Evolutionary conservation across 2,888 invertebrate species (phyloP).

Genomic region (Sipunculus nudus): DNA sequence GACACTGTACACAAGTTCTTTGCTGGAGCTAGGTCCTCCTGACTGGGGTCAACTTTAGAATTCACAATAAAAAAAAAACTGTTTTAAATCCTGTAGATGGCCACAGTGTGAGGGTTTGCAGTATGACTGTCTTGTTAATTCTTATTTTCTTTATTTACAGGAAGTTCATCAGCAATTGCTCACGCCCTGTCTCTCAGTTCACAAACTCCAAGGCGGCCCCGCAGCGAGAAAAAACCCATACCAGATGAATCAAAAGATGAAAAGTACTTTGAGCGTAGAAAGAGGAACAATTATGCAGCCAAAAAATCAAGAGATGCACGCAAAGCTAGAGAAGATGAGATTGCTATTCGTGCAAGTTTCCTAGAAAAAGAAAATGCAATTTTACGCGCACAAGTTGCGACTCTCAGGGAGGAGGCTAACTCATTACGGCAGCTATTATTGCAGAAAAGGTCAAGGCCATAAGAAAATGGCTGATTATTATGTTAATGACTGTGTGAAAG

Average conservation of each 20-base stretch:
- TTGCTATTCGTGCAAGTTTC: conserved; percentile 84
- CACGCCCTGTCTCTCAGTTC: conserved; percentile 50
- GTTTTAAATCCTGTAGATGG: no score
- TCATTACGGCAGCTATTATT: conserved; percentile 77
- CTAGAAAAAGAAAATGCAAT: conserved; percentile 90
- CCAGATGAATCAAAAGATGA: conserved; percentile 88
- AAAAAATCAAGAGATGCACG: conserved; percentile 91
- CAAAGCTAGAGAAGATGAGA: conserved; percentile 86
- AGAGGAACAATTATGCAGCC: conserved; percentile 89
- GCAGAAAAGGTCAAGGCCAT: conserved; percentile 56
- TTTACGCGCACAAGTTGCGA: conserved; percentile 81
- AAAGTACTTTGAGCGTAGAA: conserved; percentile 87
- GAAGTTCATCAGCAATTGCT: conserved; percentile 44
- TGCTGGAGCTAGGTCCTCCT: no score
- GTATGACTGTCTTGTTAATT: no score
- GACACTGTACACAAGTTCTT: no score
- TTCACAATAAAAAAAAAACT: no score
- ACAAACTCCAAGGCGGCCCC: conserved; percentile 52
- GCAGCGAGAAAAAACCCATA: conserved; percentile 74
- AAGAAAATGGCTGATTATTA: no score
- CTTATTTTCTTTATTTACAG: no score
- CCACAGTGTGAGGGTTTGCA: no score
- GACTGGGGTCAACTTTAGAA: no score
- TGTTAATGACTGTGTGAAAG: no score
- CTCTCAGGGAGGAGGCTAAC: conserved; percentile 81